Evolutionary conservation across 2,113 vertebrate genomes (phyloP), one percentile per base, ranked within the genome.

Genomic region (Arvicanthis niloticus): DNA sequence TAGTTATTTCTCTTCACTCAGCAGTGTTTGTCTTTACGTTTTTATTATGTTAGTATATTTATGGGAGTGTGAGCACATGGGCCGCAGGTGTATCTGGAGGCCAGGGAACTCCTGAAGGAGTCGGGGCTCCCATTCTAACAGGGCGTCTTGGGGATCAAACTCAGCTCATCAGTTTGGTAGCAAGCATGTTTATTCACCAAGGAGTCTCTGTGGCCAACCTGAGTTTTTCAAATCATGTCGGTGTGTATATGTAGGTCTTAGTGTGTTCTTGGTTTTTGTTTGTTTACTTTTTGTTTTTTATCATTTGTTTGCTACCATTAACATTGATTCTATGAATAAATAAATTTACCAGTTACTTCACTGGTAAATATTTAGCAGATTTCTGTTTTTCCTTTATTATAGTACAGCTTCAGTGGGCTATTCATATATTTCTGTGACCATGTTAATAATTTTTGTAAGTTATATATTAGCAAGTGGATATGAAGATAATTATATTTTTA

Each of bases 401-500:
- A 81, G 0, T 89, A 53, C 15, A 42, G 21, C 26, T 40, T 84
- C 31, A 53, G 0, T 87, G 53, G 94, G 22, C 37, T 92, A 7
- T 73, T 89, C 58, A 42, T 7, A 2, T 60, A 76, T 42, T 45
- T 91, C 31, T 94, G 17, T 77, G 51, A 15, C 67, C 42, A 22
- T 93, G 73, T n/a, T 90, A 75, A 15, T 89, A 45, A 24, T 88
- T 96, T 91, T 76, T 75, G 3, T 93, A 76, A 77, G 17, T 53
- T 45, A 10, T 73, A 42, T 67, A 45, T 3, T 21, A 75, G 0
- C 72, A 77, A 85, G 34, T 89, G 37, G 3, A n/a, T 53, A 21
- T 53, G 65, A 80, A 42, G 7, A 45, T n/a, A 51, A 21, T 12
- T 58, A 58, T 29, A 56, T 88, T 60, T 88, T 92, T 48, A 91